Evolutionary conservation across 2,888 invertebrate genomes (phyloP), one percentile per base, ranked within the genome.

Genomic region (Nineta flava): DNA sequence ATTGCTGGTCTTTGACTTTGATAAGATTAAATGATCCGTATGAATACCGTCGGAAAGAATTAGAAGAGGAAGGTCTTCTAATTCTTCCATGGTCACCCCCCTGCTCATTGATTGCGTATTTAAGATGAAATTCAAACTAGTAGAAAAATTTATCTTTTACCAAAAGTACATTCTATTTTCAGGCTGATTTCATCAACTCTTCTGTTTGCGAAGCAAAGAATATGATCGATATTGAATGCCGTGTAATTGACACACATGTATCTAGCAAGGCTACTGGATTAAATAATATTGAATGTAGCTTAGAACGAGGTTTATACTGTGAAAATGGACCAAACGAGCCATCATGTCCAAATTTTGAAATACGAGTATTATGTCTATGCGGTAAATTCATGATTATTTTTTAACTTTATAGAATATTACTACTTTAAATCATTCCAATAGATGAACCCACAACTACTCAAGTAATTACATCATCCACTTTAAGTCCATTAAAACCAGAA

Each of bases 331-430:
- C 32, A 5, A 44, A 43, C n/a, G 38, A 49, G 16, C 19, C 47
- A 4, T 58, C 65, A 2, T 92, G 92, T 57, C 74, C 79, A 2
- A 90, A 92, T 69, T 91, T 90, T 61, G 90, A 92, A 67, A 79
- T 91, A 46, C 73, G 84, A 31, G 81, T 88, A 2, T 71, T 76
- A 40, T 91, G 91, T 60, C 64, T 71, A 49, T 85, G 84, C 61
- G 66, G 64, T 44, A 43, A n/a, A 34, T 34, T 15, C 35, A 38
- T 31, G 2, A 19, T 15, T 16, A 26, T 2, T 26, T 13, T 26
- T 45, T 2, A 42, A 38, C 6, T 15, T 7, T 42, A 3, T 17
- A 42, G 9, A 3, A 57, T 56, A 52, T 40, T 13, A 26, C 13
- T 16, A 26, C 41, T 16, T 47, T 50, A 45, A 46, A 35, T 47